Conservation (phyloP, 1,140 invertebrate species). For the Drosophila baimaii region DNA sequence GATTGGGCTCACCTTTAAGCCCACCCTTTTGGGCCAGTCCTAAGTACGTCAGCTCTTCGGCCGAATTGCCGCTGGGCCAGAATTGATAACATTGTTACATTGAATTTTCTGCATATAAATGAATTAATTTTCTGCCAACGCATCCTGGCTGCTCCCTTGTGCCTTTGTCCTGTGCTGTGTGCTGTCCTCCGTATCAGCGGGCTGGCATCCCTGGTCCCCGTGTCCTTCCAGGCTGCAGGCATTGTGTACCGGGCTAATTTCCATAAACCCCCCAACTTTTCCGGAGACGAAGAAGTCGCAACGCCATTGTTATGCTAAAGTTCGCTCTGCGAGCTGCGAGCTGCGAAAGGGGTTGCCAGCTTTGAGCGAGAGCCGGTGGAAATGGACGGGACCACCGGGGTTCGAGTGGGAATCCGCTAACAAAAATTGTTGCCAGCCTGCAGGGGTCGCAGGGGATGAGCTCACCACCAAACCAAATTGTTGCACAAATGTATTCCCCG, state of each 20-base stretch:
- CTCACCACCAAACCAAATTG: slow-evolving; percentile 80
- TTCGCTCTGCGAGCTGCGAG: slow-evolving; percentile 20
- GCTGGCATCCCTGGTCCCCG: slow-evolving; percentile 16
- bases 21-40: slow-evolving; percentile 20
- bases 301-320: slow-evolving; percentile 81
- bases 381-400: slow-evolving; percentile 41
- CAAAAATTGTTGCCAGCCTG: slow-evolving; percentile 52
- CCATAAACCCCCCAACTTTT: slow-evolving; percentile 67
- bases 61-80: slow-evolving; percentile 65
- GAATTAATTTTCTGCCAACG: slow-evolving; percentile 77
- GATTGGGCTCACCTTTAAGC: slow-evolving; percentile 34
- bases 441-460: slow-evolving; percentile 54
- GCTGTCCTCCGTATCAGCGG: slow-evolving; percentile 36
- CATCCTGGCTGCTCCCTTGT: slow-evolving; percentile 28
- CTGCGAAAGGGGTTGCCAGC: slow-evolving; percentile 59
- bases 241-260: slow-evolving; percentile 77
- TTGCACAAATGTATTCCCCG: slow-evolving; percentile 58
- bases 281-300: slow-evolving; percentile 59
- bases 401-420: slow-evolving; percentile 59
- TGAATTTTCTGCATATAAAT: slow-evolving; percentile 84
- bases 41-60: slow-evolving; percentile 1
- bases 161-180: slow-evolving; percentile 12
- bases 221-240: slow-evolving; percentile 48
- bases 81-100: slow-evolving; percentile 83
- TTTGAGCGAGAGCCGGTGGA: slow-evolving; percentile 20